phyloP scores from a whole-genome alignment of 1,140 invertebrate species.

The Scaptodrosophila lebanonensis region DNA sequence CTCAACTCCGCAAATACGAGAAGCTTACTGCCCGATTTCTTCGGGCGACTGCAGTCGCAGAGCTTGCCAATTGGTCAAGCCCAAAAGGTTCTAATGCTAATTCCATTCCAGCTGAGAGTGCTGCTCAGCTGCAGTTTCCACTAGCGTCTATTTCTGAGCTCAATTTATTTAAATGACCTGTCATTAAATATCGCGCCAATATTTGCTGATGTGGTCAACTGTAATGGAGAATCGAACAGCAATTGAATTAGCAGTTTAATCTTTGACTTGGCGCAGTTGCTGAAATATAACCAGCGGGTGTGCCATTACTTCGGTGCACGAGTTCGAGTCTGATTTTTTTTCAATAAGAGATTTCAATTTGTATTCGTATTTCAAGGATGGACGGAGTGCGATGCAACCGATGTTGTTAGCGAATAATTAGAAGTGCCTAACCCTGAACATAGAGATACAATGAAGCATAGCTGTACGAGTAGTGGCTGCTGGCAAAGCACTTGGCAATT shows the following conservation, averaged over 20 bases:
- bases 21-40: constrained; percentile 35
- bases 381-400: constrained; percentile 14
- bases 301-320: constrained; percentile 46
- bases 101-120: no score
- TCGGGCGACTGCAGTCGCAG: no score
- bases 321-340: no score
- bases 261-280: constrained; percentile 29
- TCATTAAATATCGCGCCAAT: constrained; percentile 58
- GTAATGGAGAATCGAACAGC: no score
- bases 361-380: constrained; percentile 54
- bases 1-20: no score
- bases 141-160: constrained; percentile 10
- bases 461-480: no score
- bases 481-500: no score
- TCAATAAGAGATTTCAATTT: constrained; percentile 41
- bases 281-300: constrained; percentile 41
- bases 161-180: constrained; percentile 51
- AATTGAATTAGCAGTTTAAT: constrained; percentile 30
- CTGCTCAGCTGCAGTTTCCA: no score
- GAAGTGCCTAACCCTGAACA: constrained; percentile 48
- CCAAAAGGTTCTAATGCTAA: constrained; percentile 23
- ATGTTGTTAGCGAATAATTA: constrained; percentile 33
- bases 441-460: no score
- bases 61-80: no score
- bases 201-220: constrained; percentile 54